phyloP scores from a whole-genome alignment of 1,140 invertebrate species.

The Drosophila miranda region DNA sequence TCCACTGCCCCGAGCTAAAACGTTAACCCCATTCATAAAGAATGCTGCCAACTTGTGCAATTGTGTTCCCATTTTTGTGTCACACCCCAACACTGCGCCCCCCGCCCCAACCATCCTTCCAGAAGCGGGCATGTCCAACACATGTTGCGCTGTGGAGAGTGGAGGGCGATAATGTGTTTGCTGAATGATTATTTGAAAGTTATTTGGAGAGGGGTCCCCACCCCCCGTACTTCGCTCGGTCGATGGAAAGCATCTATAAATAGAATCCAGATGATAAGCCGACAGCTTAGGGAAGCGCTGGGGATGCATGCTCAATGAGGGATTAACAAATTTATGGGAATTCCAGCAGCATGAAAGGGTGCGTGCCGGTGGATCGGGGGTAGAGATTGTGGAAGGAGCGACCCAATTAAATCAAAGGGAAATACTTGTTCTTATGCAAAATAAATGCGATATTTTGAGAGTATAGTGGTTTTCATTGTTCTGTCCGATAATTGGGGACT shows the following conservation, averaged over 20 bases:
- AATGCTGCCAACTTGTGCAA: conserved; percentile 41
- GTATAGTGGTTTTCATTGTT: conserved; percentile 18
- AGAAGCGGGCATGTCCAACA: no score
- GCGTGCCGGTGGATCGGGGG: not conserved
- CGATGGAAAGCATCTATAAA: conserved; percentile 22
- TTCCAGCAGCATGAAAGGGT: conserved; percentile 17
- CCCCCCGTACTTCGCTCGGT: no score
- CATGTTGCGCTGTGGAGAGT: no score
- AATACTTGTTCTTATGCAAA: conserved; percentile 25
- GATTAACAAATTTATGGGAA: conserved; percentile 46
- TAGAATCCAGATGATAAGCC: conserved; percentile 33
- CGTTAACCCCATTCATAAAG: conserved; percentile 34
- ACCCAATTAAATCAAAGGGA: conserved; percentile 26
- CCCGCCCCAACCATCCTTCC: no score
- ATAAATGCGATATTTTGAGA: conserved; percentile 4
- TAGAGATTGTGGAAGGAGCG: no score
- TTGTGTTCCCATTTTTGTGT: conserved; percentile 34
- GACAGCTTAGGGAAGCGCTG: conserved; percentile 12
- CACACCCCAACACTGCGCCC: not conserved
- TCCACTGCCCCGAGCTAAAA: conserved; percentile 15
- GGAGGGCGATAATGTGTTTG: conserved; percentile 26
- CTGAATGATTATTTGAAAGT: conserved; percentile 40
- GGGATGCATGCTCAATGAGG: conserved; percentile 39
- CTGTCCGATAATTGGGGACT: conserved; percentile 5
- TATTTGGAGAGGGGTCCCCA: conserved; percentile 35